These are phyloP conservation scores for Xenentodon cancila DNA, from an alignment of 2,797 vertebrate genomes.

Conservation along the genomic window DNA sequence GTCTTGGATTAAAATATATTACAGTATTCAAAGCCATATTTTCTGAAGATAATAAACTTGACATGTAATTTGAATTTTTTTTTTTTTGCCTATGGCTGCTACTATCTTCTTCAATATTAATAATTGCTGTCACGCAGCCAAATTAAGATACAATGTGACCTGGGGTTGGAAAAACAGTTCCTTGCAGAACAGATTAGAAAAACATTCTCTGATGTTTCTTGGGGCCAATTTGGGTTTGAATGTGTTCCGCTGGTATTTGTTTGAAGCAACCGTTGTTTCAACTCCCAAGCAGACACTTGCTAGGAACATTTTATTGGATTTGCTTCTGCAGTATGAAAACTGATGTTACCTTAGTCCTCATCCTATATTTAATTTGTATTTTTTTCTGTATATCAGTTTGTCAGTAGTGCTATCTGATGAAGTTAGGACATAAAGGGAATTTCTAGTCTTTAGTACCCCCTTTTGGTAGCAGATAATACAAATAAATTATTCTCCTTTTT, in stretches of 20 bases:
- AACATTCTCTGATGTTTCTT: conserved; percentile 43
- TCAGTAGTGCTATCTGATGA: conserved; percentile 46
- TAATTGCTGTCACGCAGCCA: conserved; percentile 36
- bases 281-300: neutral
- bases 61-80: conserved; percentile 19
- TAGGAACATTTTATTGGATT: neutral
- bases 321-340: neutral
- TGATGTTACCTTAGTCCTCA: conserved; percentile 10
- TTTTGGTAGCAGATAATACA: conserved; percentile 61
- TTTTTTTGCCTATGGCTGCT: conserved; percentile 10
- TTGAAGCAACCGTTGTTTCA: conserved; percentile 4
- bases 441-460: conserved; percentile 56
- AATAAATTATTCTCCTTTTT: conserved; percentile 56
- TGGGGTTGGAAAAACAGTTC: conserved; percentile 39
- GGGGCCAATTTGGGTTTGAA: conserved; percentile 32
- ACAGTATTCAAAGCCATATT: neutral
- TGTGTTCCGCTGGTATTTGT: conserved; percentile 2
- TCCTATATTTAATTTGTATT: conserved; percentile 36
- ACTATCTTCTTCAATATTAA: conserved; percentile 26
- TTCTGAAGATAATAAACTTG: conserved; percentile 20
- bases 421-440: conserved; percentile 59
- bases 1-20: too few relatives aligned
- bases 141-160: conserved; percentile 58
- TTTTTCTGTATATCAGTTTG: conserved; percentile 24
- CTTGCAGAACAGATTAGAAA: conserved; percentile 53